A percentile compares a stretch with the other conserved stretches of the same genome.
Conservation (phyloP, 1,140 invertebrate genomes). For the Drosophila ogumai region DNA sequence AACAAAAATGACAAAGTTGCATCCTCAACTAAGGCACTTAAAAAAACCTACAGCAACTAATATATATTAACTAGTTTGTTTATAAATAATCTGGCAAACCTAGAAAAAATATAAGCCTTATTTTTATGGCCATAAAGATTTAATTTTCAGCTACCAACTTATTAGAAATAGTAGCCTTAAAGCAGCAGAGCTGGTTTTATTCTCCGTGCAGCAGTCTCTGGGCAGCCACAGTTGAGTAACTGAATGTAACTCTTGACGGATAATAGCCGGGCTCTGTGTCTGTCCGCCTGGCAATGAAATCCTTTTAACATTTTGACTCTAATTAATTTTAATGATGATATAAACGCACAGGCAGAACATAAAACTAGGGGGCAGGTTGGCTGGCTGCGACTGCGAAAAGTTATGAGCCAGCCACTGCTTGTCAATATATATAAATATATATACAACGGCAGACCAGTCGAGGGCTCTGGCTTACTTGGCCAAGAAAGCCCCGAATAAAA, state of each 20-base stretch:
- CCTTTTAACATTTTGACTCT: conserved; percentile 82
- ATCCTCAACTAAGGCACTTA: conserved; percentile 8
- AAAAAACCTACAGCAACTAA: neutral
- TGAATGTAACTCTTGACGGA: conserved; percentile 49
- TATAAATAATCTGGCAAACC: neutral
- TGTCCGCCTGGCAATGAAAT: conserved; percentile 58
- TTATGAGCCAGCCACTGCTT: conserved; percentile 52
- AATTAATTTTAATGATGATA: conserved; percentile 84
- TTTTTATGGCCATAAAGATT: neutral
- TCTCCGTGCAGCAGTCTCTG: conserved; percentile 6
- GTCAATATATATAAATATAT: conserved; percentile 46
- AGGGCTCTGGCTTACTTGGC: conserved; percentile 16
- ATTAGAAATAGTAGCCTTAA: neutral
- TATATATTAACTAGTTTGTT: neutral
- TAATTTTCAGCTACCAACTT: neutral
- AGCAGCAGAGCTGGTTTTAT: neutral
- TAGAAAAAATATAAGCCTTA: neutral
- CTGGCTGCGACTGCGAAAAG: conserved; percentile 23
- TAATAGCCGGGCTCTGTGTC: conserved; percentile 41
- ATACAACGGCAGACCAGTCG: conserved; percentile 2
- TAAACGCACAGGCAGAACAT: conserved; percentile 59
- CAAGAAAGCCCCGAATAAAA: conserved; percentile 20
- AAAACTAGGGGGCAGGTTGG: conserved; percentile 35
- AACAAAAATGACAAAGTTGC: conserved; percentile 77
- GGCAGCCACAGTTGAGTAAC: conserved; percentile 27